Conservation (phyloP, 2,888 invertebrate genomes). For the Yponomeuta sedellus region DNA sequence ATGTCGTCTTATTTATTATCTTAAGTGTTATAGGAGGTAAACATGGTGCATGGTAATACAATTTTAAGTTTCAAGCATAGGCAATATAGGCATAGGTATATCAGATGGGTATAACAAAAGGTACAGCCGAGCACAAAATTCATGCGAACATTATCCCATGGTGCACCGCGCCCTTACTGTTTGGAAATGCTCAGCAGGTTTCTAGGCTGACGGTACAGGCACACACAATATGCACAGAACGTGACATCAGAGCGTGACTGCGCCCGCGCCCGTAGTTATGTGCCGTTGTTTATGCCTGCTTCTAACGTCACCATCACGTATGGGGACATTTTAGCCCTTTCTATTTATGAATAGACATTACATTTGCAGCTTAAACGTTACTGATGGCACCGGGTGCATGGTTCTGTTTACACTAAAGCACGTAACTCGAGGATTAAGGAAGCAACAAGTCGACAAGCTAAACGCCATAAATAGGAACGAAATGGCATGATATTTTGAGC, state of each 20-base stretch:
- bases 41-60: too few relatives aligned
- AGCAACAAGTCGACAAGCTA: background rate
- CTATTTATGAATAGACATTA: constrained; percentile 1
- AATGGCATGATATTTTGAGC: background rate
- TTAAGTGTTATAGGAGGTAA: too few relatives aligned
- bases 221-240: constrained; percentile 20
- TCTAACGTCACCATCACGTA: constrained; percentile 12
- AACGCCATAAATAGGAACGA: background rate
- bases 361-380: background rate
- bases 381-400: background rate
- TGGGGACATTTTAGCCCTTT: constrained; percentile 13
- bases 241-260: constrained; percentile 62
- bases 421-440: background rate
- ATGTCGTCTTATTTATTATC: too few relatives aligned
- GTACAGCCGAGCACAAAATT: background rate
- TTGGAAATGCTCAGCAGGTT: background rate
- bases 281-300: constrained; percentile 13
- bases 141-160: background rate
- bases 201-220: background rate
- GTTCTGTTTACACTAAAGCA: background rate
- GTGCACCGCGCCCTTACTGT: background rate
- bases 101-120: too few relatives aligned
- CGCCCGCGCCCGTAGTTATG: constrained; percentile 29
- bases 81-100: too few relatives aligned
- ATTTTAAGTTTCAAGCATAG: too few relatives aligned